Percentiles rank a stretch among this genome's conserved stretches.
Conservation (phyloP, 1,140 invertebrate genomes). For the Melipona quadrifasciata region DNA sequence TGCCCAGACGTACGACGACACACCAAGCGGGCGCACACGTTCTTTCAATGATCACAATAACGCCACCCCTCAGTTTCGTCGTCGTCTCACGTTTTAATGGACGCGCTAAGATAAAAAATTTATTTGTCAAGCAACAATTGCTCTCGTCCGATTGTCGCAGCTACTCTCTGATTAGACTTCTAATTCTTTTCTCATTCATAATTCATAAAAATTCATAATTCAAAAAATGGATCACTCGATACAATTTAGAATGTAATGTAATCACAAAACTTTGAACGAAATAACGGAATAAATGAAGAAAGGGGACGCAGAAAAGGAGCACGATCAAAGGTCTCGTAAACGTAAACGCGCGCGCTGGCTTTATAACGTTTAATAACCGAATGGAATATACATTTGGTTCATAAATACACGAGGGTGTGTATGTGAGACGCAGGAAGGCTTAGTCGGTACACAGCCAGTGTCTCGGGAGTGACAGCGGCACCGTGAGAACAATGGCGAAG, state of each 20-base stretch:
- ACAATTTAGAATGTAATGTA: not conserved
- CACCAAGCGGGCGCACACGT: slow-evolving; percentile 27
- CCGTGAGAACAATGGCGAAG: slow-evolving; percentile 50
- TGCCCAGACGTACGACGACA: slow-evolving; percentile 37
- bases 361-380: slow-evolving; percentile 24
- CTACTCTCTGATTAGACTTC: not conserved
- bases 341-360: not conserved
- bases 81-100: slow-evolving; percentile 44
- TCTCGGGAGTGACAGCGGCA: slow-evolving; percentile 41
- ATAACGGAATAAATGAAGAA: too few relatives aligned
- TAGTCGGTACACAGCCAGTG: slow-evolving; percentile 30
- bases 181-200: not conserved
- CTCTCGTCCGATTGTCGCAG: not conserved
- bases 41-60: slow-evolving; percentile 65
- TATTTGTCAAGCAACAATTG: slow-evolving; percentile 15
- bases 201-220: not conserved
- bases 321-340: not conserved
- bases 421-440: not conserved
- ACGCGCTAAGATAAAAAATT: slow-evolving; percentile 27
- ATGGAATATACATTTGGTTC: slow-evolving; percentile 35
- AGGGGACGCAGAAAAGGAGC: not conserved
- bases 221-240: not conserved
- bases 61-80: slow-evolving; percentile 41
- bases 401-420: slow-evolving; percentile 16
- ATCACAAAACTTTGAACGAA: not conserved